phyloP scores from a whole-genome alignment of 2,113 vertebrate genomes.

The Prochilodus magdalenae region DNA sequence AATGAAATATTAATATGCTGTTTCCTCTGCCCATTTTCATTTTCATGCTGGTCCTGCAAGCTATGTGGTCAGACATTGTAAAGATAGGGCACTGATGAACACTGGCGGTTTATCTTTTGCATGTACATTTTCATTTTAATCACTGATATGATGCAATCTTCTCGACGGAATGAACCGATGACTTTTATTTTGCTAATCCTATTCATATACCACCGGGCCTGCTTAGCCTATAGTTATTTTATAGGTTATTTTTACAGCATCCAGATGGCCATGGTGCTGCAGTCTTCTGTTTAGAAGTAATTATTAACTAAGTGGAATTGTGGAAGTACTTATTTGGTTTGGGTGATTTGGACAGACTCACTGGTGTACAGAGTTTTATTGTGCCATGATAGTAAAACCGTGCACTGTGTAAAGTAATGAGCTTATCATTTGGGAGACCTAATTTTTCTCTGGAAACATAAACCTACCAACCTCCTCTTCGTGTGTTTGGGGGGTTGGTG shows the following conservation, averaged over 20 bases:
- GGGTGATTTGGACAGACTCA: background rate
- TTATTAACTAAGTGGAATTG: background rate
- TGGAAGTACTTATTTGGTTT: background rate
- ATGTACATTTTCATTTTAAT: background rate
- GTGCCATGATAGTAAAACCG: background rate
- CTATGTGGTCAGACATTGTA: background rate
- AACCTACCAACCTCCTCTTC: slow-evolving; percentile 43
- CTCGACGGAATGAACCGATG: background rate
- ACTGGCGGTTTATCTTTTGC: background rate
- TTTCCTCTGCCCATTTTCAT: background rate
- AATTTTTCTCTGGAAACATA: background rate
- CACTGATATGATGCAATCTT: background rate
- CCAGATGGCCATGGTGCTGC: background rate
- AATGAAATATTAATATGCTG: background rate
- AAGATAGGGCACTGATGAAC: background rate
- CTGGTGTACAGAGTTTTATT: background rate
- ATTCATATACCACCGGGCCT: background rate
- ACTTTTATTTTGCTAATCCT: background rate
- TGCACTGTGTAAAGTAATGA: background rate
- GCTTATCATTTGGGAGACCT: slow-evolving; percentile 10
- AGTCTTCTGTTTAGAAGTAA: background rate
- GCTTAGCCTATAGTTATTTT: background rate
- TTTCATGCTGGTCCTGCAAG: background rate
- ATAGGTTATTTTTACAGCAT: background rate
- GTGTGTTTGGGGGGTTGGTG: slow-evolving; percentile 20